Percentiles rank a stretch among this genome's conserved stretches.
phyloP scores from a whole-genome alignment of 1,140 invertebrate species.

The Calycopis cecrops region DNA sequence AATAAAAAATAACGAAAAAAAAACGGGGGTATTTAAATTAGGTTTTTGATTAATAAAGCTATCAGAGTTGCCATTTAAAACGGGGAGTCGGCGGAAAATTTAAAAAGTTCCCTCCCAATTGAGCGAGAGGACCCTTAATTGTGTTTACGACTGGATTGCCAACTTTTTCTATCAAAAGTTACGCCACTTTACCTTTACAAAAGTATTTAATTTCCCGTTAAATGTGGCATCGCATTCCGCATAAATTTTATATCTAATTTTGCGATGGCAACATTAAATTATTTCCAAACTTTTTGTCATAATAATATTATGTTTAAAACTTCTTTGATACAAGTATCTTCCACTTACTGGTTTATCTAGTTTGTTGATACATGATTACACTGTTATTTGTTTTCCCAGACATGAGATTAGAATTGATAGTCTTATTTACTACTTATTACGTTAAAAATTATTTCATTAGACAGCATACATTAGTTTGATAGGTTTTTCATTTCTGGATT shows the following conservation, averaged over 20 bases:
- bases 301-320: no score
- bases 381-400: no score
- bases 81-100: constrained; percentile 20
- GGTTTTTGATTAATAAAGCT: constrained; percentile 26
- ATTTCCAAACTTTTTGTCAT: no score
- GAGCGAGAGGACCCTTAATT: constrained; percentile 29
- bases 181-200: constrained; percentile 31
- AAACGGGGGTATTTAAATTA: constrained; percentile 17
- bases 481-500: no score
- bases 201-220: constrained; percentile 36
- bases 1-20: constrained; percentile 4
- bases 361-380: no score
- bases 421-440: no score
- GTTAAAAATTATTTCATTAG: no score
- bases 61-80: constrained; percentile 24
- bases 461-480: no score
- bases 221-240: constrained; percentile 24
- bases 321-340: no score
- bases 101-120: constrained; percentile 27
- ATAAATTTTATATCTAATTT: constrained; percentile 29
- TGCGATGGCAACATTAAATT: constrained; percentile 18
- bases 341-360: no score
- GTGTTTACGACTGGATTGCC: constrained; percentile 30
- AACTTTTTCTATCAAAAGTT: constrained; percentile 43
- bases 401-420: no score